Conservation (phyloP, 2,888 invertebrate species). For the Kryphioiulus occultus region DNA sequence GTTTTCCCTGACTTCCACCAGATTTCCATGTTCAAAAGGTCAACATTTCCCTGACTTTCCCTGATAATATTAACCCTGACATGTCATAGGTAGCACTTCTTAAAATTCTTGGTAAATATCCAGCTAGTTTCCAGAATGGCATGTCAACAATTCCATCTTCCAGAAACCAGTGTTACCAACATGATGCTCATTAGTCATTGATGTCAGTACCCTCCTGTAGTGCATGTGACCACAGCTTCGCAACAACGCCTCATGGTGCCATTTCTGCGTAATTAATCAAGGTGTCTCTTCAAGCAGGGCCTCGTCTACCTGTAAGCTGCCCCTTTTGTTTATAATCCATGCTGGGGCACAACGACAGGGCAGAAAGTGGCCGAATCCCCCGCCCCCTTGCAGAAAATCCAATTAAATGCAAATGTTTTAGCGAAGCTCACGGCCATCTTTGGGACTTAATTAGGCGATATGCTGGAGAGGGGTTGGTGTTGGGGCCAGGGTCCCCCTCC, state of each 20-base stretch:
- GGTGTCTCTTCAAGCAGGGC: background rate
- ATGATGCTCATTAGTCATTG: no score
- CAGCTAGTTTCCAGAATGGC: no score
- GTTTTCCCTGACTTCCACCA: no score
- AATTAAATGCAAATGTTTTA: constrained; percentile 31
- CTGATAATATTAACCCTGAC: no score
- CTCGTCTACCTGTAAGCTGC: background rate
- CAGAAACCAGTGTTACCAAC: no score
- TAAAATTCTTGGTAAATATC: no score
- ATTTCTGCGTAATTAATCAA: background rate
- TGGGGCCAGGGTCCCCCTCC: background rate
- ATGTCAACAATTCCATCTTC: no score
- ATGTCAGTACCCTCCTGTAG: no score
- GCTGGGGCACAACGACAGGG: background rate
- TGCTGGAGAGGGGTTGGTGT: background rate
- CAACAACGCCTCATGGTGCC: background rate
- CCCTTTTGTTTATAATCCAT: background rate
- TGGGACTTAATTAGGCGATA: background rate
- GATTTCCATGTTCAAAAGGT: no score
- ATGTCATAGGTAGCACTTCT: no score
- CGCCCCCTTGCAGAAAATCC: background rate
- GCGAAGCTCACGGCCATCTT: background rate
- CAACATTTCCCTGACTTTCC: no score
- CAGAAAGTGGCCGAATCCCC: background rate
- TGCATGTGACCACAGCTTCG: background rate